Base-by-base conservation (phyloP, 2,888 invertebrate species). In the Drosophila monieri region DNA sequence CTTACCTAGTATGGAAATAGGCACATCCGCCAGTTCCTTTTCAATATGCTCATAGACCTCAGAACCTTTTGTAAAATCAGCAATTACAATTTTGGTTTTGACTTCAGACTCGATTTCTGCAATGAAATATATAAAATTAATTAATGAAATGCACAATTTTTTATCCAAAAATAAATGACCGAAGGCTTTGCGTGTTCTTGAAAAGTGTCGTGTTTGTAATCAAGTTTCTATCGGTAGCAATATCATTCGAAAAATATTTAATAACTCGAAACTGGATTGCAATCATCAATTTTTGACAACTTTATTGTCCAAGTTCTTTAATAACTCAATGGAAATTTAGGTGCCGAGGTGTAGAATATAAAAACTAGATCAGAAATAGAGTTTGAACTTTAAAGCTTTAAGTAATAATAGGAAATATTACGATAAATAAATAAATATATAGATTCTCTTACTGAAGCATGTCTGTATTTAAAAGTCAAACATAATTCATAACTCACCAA, bases 1-100 rank as follows among this genome's bases (percentile, higher is more conserved):
- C 92, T 92, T 92, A 97, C 97, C 96, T 91, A 98, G 92, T 86
- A 98, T 95, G 51, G 97, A 96, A 58, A 98, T 92, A 3, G 95
- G 95, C 44, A 96, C 93, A 59, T 94, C 94, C 43, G 93, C 93
- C 0, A 98, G 91, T 85, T 95, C 94, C 27, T 93, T 91, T 78
- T 94, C 94, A 32, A 97, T 95, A 18, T 93, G 92, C 0, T 94
- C 92, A 85, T 96, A 96, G 9, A 96, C 93, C 48, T 94, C 92
- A 25, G 93, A 90, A 0, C 96, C 97, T 62, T 93, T 92, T 46
- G 95, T 94, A 91, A 97, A 97, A 92, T 97, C 97, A 0, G 95
- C 96, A 15, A 94, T 93, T 48, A 96, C 94, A 35, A 94, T 93
- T 88, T 94, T 95, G 0, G 95, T 95, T 90, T 95, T 92, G 9